These are phyloP conservation scores for Halyomorpha halys DNA, from an alignment of 1,140 invertebrate species.

Conservation along the genomic window DNA sequence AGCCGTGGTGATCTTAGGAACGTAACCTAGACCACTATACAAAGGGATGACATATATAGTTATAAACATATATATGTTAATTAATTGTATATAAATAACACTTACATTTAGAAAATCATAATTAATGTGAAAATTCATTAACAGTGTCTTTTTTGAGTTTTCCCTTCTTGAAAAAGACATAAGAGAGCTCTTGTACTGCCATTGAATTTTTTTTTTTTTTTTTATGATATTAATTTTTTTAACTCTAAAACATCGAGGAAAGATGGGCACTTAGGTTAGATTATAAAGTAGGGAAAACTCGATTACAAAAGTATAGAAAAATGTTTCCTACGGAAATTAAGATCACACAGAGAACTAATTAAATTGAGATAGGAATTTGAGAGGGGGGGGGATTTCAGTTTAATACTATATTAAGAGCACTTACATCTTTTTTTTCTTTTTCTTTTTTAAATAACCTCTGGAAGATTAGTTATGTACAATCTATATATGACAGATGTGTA, in stretches of 20 bases:
- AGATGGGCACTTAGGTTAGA: not conserved
- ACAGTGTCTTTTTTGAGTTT: constrained; percentile 5
- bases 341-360: too few species aligned
- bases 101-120: not conserved
- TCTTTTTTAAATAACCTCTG: not conserved
- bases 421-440: constrained; percentile 17
- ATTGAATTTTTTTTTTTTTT: not conserved
- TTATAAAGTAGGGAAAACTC: constrained; percentile 7
- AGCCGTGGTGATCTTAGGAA: not conserved
- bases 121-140: constrained; percentile 3
- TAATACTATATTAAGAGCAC: constrained; percentile 24
- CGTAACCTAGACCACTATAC: not conserved
- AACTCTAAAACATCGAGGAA: too few species aligned
- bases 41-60: constrained; percentile 1
- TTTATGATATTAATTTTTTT: too few species aligned
- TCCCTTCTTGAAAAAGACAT: not conserved
- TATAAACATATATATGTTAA: not conserved
- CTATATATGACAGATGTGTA: constrained; percentile 13
- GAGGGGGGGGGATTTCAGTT: not conserved
- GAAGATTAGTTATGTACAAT: constrained; percentile 13
- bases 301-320: constrained; percentile 14
- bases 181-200: not conserved
- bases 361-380: not conserved
- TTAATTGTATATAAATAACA: not conserved
- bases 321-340: constrained; percentile 8